Percentiles rank a stretch among this genome's conserved stretches.
phyloP scores from a whole-genome alignment of 1,140 invertebrate genomes.

The Drosophila paulistorum region DNA sequence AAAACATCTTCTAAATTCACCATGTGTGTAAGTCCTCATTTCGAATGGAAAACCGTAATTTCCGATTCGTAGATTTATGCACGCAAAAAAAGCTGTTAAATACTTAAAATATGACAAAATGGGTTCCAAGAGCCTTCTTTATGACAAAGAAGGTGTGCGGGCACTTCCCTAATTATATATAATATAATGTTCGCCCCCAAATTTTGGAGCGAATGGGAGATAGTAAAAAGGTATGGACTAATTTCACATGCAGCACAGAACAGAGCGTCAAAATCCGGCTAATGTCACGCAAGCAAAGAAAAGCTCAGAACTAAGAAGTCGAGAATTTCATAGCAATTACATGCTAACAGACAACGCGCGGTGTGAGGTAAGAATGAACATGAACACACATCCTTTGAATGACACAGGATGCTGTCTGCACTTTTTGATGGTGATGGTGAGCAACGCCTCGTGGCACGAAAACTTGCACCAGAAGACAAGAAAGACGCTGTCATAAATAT shows the following conservation, averaged over 20 bases:
- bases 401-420: slow-evolving; percentile 75
- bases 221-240: slow-evolving; percentile 53
- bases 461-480: slow-evolving; percentile 60
- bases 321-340: slow-evolving; percentile 77
- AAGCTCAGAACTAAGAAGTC: slow-evolving; percentile 61
- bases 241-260: slow-evolving; percentile 77
- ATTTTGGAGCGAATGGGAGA: neutral
- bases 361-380: neutral
- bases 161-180: slow-evolving; percentile 78
- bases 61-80: slow-evolving; percentile 22
- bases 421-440: slow-evolving; percentile 38
- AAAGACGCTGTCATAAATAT: slow-evolving; percentile 82
- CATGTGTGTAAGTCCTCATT: no score
- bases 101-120: slow-evolving; percentile 39
- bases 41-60: slow-evolving; percentile 42
- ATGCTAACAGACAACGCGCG: slow-evolving; percentile 27
- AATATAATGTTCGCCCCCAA: slow-evolving; percentile 51
- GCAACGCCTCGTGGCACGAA: slow-evolving; percentile 61
- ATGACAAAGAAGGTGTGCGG: slow-evolving; percentile 21
- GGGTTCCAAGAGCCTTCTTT: slow-evolving; percentile 10
- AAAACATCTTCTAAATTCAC: slow-evolving; percentile 52
- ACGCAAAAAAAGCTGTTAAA: slow-evolving; percentile 16
- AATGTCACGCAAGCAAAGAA: slow-evolving; percentile 73
- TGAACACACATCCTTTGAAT: slow-evolving; percentile 58
- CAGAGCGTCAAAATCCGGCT: slow-evolving; percentile 75